These are phyloP conservation scores for Blastobasis lacticolella DNA, from an alignment of 2,888 invertebrate genomes.

Conservation along the genomic window DNA sequence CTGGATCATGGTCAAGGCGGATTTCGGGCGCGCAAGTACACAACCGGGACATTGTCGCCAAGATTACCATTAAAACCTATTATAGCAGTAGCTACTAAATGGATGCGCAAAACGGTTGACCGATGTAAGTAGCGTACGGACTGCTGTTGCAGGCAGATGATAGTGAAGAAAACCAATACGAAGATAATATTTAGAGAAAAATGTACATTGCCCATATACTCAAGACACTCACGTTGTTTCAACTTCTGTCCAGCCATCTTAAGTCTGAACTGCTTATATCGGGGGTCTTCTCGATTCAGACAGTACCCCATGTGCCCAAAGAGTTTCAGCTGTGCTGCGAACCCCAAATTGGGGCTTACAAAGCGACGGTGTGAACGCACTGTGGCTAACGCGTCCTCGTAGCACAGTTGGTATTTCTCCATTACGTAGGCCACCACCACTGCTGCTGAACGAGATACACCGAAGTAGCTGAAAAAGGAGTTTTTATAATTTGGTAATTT, in stretches of 20 bases:
- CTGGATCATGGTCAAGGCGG: no score
- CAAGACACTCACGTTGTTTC: constrained; percentile 73
- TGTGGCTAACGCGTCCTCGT: constrained; percentile 78
- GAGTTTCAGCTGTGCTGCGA: constrained; percentile 83
- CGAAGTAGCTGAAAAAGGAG: constrained; percentile 80
- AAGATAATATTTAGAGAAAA: no score
- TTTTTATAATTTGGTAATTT: background rate
- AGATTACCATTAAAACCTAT: no score
- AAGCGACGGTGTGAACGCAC: constrained; percentile 82
- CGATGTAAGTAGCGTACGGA: no score
- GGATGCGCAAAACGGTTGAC: no score
- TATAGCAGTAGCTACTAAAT: no score
- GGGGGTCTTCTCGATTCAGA: constrained; percentile 79
- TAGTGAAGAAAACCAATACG: no score
- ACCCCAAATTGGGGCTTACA: constrained; percentile 87
- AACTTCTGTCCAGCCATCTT: constrained; percentile 87
- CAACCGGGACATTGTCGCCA: no score
- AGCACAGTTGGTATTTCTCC: constrained; percentile 85
- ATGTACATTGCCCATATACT: no score
- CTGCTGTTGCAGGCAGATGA: no score
- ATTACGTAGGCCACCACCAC: constrained; percentile 90
- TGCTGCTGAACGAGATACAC: constrained; percentile 92
- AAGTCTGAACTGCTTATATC: constrained; percentile 84
- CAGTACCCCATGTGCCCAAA: constrained; percentile 85
- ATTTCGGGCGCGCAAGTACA: no score